Base-by-base conservation (phyloP, 2,888 invertebrate species). In the Dryobotodes eremita region DNA sequence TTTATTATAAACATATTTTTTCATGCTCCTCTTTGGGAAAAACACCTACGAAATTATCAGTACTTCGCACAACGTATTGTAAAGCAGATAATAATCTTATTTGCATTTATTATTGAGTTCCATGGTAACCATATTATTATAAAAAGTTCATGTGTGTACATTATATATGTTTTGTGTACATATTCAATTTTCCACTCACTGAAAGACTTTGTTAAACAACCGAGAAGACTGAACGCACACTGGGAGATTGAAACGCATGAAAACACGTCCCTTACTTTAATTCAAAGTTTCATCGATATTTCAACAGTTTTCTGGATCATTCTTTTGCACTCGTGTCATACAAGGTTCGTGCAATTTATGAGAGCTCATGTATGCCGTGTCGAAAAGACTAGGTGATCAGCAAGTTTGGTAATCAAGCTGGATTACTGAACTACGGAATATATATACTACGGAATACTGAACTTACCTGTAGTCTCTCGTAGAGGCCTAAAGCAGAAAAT, bases 181-280 rank as follows among this genome's bases (percentile, higher is more conserved):
- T 76, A 80, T 78, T 79, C 79, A 89, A 83, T 84, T 84, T 84
- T 85, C 80, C 74, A 73, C 79, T 79, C 75, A 75, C 62, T 85
- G 84, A 89, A 83, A 84, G 75, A 86, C 81, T 83, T 79, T 79
- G 79, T 81, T 83, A 86, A 88, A 86, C 86, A 87, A 85, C 75
- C 74, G 78, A 46, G 68, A 75, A 84, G 75, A 71, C 10, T 65
- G 59, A 31, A n/a, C 87, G 88, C 75, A 83, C 79, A 89, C 50
- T 31, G 66, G 13, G 66, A 11, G 0, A 23, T 17, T 13, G 23
- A 80, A 82, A 79, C 79, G 87, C 59, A 20, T 20, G 36, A 36
- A n/a, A 57, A 10, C 10, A 10, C 7, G 13, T 61, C 10, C 17
- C 20, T 20, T 57, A 20, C 17, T 42, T 42, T n/a, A n/a, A 7